A percentile compares a stretch with the other conserved stretches of the same genome.
Conservation (phyloP, 2,797 vertebrate species). For the Cuniculus paca region DNA sequence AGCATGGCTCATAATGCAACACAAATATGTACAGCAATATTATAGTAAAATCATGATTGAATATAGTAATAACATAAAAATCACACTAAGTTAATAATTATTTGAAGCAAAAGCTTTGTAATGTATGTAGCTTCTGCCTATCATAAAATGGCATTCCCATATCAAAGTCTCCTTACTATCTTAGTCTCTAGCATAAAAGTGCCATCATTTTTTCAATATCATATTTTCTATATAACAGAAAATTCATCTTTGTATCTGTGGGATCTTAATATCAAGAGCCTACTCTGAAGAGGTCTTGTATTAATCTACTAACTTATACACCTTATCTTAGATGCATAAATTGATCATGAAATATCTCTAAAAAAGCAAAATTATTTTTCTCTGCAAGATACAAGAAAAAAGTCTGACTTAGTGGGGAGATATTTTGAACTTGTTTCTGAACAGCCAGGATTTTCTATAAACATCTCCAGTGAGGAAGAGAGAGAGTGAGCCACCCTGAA, state of each 20-base stretch:
- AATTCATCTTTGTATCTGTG: background rate
- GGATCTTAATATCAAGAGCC: background rate
- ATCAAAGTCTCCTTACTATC: background rate
- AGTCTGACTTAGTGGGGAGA: background rate
- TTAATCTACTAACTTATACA: background rate
- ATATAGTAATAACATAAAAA: background rate
- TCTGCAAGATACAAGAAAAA: background rate
- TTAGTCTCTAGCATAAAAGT: background rate
- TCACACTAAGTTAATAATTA: background rate
- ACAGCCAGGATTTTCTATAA: background rate
- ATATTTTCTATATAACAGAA: background rate
- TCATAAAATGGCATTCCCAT: no score
- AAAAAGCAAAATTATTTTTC: background rate
- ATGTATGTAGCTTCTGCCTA: background rate
- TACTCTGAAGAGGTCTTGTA: background rate
- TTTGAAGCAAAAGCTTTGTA: background rate
- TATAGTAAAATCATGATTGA: background rate
- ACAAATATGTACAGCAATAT: background rate
- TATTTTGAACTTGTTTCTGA: background rate
- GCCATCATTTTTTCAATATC: background rate
- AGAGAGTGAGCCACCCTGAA: rapidly evolving
- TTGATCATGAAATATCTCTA: background rate
- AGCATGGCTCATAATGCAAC: background rate
- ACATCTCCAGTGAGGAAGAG: background rate
- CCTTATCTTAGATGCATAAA: background rate